Conservation (phyloP, 2,113 vertebrate species). For the Dasyprocta punctata region DNA sequence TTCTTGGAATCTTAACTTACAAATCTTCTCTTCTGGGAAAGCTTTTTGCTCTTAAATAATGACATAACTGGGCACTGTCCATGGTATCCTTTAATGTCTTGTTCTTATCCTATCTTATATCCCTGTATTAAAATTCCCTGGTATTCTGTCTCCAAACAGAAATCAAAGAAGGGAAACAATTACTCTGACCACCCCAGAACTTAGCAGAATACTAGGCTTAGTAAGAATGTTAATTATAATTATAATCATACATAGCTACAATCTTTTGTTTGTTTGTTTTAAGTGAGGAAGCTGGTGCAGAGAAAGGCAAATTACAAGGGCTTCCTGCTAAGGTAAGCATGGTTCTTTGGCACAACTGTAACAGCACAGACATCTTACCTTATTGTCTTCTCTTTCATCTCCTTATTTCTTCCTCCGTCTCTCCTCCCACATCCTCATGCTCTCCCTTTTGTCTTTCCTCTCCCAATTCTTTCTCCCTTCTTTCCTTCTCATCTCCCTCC, state of each 20-base stretch:
- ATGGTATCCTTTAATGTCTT: background rate
- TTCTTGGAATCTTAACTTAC: background rate
- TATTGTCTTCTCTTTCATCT: background rate
- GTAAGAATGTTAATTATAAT: background rate
- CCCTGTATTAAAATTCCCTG: background rate
- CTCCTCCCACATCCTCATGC: background rate
- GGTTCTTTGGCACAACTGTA: background rate
- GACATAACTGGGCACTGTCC: background rate
- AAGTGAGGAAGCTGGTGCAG: constrained; percentile 86
- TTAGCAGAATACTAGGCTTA: background rate
- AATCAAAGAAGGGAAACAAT: background rate
- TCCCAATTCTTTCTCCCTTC: too few species aligned
- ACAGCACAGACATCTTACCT: background rate
- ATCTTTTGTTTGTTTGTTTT: background rate
- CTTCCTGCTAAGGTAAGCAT: constrained; percentile 85
- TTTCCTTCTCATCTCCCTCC: background rate
- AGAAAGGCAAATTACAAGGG: constrained; percentile 78
- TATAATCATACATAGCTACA: background rate
- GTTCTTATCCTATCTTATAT: background rate
- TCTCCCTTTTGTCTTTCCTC: background rate
- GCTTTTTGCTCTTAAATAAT: background rate
- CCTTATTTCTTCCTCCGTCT: too few species aligned
- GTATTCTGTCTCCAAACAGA: background rate
- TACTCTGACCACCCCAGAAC: background rate
- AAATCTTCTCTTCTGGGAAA: background rate